phyloP scores from a whole-genome alignment of 1,140 invertebrate species.

The Nixonia krombeini region DNA sequence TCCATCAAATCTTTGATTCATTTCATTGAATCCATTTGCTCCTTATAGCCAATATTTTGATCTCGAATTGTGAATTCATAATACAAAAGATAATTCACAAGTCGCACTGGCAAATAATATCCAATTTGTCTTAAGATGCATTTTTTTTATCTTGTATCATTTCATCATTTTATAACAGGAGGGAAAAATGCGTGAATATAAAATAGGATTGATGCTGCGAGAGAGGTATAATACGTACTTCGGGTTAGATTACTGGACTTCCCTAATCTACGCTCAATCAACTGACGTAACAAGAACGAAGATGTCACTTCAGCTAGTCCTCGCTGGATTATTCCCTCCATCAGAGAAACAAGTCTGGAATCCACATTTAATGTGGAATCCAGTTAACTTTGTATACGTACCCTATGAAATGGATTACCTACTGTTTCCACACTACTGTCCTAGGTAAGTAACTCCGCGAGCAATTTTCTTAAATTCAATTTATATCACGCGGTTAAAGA shows the following conservation, averaged over 20 bases:
- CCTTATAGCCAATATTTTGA: no score
- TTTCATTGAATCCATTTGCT: no score
- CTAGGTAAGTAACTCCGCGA: slow-evolving; percentile 59
- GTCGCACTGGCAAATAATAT: no score
- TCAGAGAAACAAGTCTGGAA: slow-evolving; percentile 74
- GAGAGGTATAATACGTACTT: slow-evolving; percentile 73
- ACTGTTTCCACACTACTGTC: slow-evolving; percentile 60
- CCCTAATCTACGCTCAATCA: slow-evolving; percentile 71
- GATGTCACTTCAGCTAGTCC: slow-evolving; percentile 80
- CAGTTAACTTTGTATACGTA: slow-evolving; percentile 64
- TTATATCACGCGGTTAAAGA: no score
- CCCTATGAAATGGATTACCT: slow-evolving; percentile 54
- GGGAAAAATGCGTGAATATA: slow-evolving; percentile 75
- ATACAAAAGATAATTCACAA: no score
- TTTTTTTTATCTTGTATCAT: slow-evolving; percentile 27
- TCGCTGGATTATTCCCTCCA: slow-evolving; percentile 80
- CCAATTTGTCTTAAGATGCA: no score
- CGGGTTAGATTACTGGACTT: slow-evolving; percentile 72
- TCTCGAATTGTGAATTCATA: no score
- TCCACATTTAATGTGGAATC: slow-evolving; percentile 77
- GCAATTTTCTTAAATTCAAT: no score
- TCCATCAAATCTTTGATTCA: no score
- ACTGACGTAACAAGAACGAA: slow-evolving; percentile 77
- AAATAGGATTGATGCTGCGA: slow-evolving; percentile 74
- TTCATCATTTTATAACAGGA: no score